Base-by-base conservation (phyloP, 2,797 vertebrate species). In the Lophotriccus pileatus region DNA sequence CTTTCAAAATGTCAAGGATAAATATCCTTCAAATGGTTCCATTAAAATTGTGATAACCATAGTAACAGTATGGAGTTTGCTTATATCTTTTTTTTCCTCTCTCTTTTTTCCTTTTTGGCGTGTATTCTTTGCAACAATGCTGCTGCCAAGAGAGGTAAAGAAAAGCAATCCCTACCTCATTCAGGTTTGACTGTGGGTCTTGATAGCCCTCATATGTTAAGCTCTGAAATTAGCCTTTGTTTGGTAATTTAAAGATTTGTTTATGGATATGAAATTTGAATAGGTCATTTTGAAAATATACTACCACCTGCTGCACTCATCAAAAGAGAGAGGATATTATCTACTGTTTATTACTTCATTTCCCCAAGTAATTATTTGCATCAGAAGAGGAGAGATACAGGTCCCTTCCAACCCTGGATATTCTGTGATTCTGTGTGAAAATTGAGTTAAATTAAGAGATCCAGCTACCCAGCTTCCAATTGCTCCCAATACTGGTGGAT, bases 1-100 rank as follows among this genome's bases (percentile, higher is more conserved):
- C 94, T 88, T 93, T 94, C 85, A 95, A 97, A 97, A 97, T 95
- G 76, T 97, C 96, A 97, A 89, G 95, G 80, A 97, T 96, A 97
- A 97, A 96, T 95, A 97, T 93, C 95, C 52, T 95, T 95, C 70
- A 96, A 97, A 95, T 77, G n/a, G 36, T 91, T 97, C 82, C 69
- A 94, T 93, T 96, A 96, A 96, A 94, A 46, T 62, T n/a, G 92
- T 30, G n/a, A 97, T 95, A 96, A 94, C 85, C 91, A 95, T 84
- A 96, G 93, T 87, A 94, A 95, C 72, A 7, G 46, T 73, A 43
- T 47, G 32, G 68, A 44, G 11, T 82, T 97, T 97, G n/a, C 88
- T 84, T 96, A 93, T 43, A 88, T 16, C 8, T 87, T 68, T n/a
- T 53, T 13, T 53, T 32, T 67, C 9, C 9, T 22, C 10, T 23